Evolutionary conservation across 2,797 vertebrate genomes (phyloP), one percentile per base, ranked within the genome.

Genomic region (Chanos chanos): DNA sequence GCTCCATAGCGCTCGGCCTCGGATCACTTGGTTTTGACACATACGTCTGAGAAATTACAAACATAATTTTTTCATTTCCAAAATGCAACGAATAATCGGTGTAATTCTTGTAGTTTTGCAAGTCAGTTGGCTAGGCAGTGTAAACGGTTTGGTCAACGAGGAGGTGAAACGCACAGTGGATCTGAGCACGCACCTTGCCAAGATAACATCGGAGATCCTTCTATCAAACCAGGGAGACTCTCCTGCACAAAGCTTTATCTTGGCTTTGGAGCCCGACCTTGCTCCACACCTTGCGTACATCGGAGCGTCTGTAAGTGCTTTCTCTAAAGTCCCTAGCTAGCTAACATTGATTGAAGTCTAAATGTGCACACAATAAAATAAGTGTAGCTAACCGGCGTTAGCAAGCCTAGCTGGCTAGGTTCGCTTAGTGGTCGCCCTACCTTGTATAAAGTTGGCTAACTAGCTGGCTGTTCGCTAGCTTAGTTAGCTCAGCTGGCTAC

Each of bases 151-250:
- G 69, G 75, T 94, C 31, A 94, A 95, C 65, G 95, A 97, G 45
- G 96, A 99, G 1, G 95, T 92, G 71, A 92, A 90, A 80, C 90
- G 95, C 68, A 92, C 91, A 0, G 85, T 98, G 77, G 96, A 98
- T 61, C 82, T 99, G 60, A 86, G 93, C 82, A 91, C 93, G 7
- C 96, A 98, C 78, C 80, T 99, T 60, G 96, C 96, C 31, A 98
- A 97, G 73, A 89, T 95, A 64, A 94, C 92, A 21, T 78, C 90
- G 5, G 96, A 97, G 68, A 83, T 98, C 24, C 87, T 85, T 36
- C 73, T 99, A 36, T 82, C 81, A 19, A 94, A 98, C 66, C 73
- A 86, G 48, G 94, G 92, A 9, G 75, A 81, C 40, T 67, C 90
- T 1, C 74, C 88, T 0, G 91, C 81, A n/a, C 63, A 87, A 0